Percentiles rank a stretch among this genome's conserved stretches.
phyloP scores from a whole-genome alignment of 2,797 vertebrate genomes.

The Babyrousa celebensis region DNA sequence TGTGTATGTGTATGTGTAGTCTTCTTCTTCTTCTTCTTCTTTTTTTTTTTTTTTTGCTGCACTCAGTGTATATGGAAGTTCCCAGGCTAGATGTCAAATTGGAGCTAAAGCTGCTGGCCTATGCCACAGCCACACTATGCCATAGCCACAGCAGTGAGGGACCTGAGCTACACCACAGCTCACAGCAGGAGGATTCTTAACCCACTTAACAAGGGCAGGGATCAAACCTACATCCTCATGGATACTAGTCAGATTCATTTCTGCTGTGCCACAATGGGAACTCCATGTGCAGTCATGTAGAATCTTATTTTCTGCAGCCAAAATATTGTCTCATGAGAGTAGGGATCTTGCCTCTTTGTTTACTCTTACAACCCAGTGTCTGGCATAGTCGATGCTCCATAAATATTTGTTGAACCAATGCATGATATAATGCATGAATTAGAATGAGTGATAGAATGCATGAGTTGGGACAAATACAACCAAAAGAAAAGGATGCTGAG shows the following conservation, averaged over 20 bases:
- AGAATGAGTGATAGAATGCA: background rate
- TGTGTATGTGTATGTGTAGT: background rate
- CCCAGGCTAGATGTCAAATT: too few species aligned
- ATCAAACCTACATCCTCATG: too few species aligned
- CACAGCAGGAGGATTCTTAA: too few species aligned
- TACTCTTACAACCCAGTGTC: background rate
- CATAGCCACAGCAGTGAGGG: too few species aligned
- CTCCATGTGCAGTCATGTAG: background rate
- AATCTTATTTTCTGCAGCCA: background rate
- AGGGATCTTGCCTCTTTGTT: background rate
- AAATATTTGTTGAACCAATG: conserved; percentile 19
- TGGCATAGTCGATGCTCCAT: background rate
- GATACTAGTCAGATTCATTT: too few species aligned
- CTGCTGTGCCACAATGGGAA: too few species aligned
- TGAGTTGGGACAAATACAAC: background rate
- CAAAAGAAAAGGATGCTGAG: background rate
- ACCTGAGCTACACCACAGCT: too few species aligned
- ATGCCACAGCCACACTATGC: too few species aligned
- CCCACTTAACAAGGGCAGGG: too few species aligned
- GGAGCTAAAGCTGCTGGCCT: too few species aligned
- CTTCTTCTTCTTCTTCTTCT: background rate
- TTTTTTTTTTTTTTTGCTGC: too few species aligned
- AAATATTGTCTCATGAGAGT: background rate
- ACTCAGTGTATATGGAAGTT: too few species aligned
- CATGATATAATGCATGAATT: background rate